Evolutionary conservation across 2,797 vertebrate genomes (phyloP).

Genomic region (Tenualosa thibaudeaui): DNA sequence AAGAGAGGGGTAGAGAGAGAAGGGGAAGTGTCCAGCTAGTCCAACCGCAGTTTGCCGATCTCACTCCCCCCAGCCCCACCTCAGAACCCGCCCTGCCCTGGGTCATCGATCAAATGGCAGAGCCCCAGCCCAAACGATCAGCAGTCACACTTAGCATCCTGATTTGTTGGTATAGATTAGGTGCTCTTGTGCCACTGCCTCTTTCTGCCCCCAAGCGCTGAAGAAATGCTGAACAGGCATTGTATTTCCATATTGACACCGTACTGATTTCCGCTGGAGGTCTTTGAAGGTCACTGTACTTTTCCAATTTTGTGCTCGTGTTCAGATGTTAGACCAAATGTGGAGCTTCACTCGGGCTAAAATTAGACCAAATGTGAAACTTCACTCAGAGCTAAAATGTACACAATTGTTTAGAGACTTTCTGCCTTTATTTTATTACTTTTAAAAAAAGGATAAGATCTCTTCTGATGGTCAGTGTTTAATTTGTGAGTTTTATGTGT

Average conservation of each 20-base stretch:
- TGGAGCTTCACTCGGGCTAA: background rate
- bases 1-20: background rate
- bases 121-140: conserved; percentile 43
- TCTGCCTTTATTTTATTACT: background rate
- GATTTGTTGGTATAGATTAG: conserved; percentile 51
- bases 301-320: background rate
- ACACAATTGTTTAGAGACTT: background rate
- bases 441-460: background rate
- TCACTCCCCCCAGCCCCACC: background rate
- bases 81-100: background rate
- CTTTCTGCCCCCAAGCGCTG: background rate
- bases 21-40: background rate
- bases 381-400: background rate
- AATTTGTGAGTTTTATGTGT: background rate
- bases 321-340: background rate
- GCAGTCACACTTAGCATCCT: conserved; percentile 43
- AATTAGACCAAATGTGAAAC: background rate
- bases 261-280: conserved; percentile 32
- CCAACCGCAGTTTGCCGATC: background rate
- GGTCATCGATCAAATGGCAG: conserved; percentile 53
- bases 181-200: conserved; percentile 23
- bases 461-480: no score
- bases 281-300: background rate
- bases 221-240: conserved; percentile 42
- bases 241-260: conserved; percentile 32